phyloP scores from a whole-genome alignment of 2,888 invertebrate species.

The Caenorhabditis japonica region DNA sequence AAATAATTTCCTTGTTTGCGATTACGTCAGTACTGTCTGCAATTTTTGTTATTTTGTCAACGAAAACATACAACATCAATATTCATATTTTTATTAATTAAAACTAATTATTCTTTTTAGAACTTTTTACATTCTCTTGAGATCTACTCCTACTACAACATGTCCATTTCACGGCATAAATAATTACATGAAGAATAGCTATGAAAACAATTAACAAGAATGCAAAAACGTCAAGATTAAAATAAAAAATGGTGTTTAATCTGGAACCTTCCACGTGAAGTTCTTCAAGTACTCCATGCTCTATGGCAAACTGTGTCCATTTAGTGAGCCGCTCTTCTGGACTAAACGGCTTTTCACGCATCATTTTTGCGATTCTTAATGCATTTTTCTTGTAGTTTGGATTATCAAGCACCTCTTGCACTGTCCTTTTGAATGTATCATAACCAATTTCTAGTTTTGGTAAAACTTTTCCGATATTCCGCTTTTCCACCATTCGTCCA shows the following conservation, averaged over 20 bases:
- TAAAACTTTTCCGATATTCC: slow-evolving; percentile 67
- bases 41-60: too few species aligned
- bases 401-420: slow-evolving; percentile 54
- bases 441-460: slow-evolving; percentile 57
- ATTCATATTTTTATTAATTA: too few species aligned
- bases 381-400: slow-evolving; percentile 54
- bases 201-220: slow-evolving; percentile 10
- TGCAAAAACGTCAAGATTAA: slow-evolving; percentile 62
- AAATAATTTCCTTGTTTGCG: slow-evolving; percentile 9
- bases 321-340: slow-evolving; percentile 62
- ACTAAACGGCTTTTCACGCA: slow-evolving; percentile 61
- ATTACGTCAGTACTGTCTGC: not conserved
- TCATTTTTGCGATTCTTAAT: slow-evolving; percentile 51
- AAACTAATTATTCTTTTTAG: slow-evolving; percentile 29
- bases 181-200: slow-evolving; percentile 30
- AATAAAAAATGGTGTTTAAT: slow-evolving; percentile 64
- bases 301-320: slow-evolving; percentile 65
- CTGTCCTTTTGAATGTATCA: slow-evolving; percentile 47
- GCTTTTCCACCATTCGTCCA: slow-evolving; percentile 70
- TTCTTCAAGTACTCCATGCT: slow-evolving; percentile 63
- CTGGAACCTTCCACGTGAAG: slow-evolving; percentile 62
- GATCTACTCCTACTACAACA: slow-evolving; percentile 15
- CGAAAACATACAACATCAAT: too few species aligned
- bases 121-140: slow-evolving; percentile 9
- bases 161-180: slow-evolving; percentile 19